Evolutionary conservation across 2,888 invertebrate genomes (phyloP).

Genomic region (Xanthorhoe spadicearia): DNA sequence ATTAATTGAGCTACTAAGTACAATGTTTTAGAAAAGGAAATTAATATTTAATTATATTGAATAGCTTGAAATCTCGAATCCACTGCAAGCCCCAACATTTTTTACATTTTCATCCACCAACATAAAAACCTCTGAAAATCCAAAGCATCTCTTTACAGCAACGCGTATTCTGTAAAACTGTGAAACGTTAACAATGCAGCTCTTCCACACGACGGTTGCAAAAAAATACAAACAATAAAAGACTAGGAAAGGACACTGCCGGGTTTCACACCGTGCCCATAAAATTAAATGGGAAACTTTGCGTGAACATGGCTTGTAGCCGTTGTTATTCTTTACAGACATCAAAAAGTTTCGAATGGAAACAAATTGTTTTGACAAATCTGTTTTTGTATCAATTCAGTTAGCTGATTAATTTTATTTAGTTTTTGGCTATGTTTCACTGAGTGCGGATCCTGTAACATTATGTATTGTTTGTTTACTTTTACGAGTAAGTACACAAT

Average conservation of each 20-base stretch:
- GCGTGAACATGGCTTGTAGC: constrained; percentile 26
- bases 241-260: constrained; percentile 55
- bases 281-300: constrained; percentile 73
- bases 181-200: constrained; percentile 64
- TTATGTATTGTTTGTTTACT: too few species aligned
- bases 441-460: too few species aligned
- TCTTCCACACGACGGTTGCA: constrained; percentile 56
- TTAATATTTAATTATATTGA: neutral
- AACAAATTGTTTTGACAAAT: too few species aligned
- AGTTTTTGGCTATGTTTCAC: too few species aligned
- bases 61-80: neutral
- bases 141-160: constrained; percentile 30
- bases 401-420: too few species aligned
- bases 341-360: too few species aligned
- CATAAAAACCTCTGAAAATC: constrained; percentile 25
- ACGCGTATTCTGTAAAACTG: constrained; percentile 33
- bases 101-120: neutral
- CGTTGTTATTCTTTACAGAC: neutral
- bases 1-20: too few species aligned
- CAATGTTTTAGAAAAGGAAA: too few species aligned
- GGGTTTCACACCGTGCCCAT: constrained; percentile 67
- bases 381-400: too few species aligned
- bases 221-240: constrained; percentile 74
- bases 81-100: neutral
- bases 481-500: too few species aligned